These are phyloP conservation scores for Callaeas wilsoni DNA, from an alignment of 2,113 vertebrate species.

Conservation along the genomic window DNA sequence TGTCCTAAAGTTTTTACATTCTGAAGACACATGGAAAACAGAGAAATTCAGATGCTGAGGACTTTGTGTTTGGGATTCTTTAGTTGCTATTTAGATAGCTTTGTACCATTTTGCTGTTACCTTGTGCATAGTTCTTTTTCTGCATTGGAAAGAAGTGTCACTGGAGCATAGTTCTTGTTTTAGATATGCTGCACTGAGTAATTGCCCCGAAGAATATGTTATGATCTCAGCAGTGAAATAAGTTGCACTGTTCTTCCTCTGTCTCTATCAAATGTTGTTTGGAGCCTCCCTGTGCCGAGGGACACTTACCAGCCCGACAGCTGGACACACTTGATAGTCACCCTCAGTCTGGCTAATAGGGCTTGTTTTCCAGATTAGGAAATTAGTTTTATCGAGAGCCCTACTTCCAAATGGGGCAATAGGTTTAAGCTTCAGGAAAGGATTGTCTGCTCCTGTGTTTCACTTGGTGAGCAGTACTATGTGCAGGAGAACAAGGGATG, in stretches of 20 bases:
- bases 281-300: background rate
- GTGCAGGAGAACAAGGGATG: background rate
- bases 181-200: background rate
- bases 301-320: conserved; percentile 1
- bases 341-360: background rate
- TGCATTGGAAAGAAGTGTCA: background rate
- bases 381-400: background rate
- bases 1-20: background rate
- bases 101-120: background rate
- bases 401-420: background rate
- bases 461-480: background rate
- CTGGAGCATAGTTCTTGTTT: background rate
- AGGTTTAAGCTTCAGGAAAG: background rate
- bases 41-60: background rate
- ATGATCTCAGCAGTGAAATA: conserved; percentile 11
- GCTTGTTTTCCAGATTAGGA: background rate
- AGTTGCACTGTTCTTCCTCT: background rate
- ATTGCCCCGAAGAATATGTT: background rate
- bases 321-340: background rate
- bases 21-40: background rate
- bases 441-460: background rate
- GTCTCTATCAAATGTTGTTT: background rate
- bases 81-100: background rate
- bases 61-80: background rate
- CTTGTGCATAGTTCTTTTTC: background rate